Evolutionary conservation across 2,797 vertebrate genomes (phyloP).

Genomic region (Cirrhinus mrigala): DNA sequence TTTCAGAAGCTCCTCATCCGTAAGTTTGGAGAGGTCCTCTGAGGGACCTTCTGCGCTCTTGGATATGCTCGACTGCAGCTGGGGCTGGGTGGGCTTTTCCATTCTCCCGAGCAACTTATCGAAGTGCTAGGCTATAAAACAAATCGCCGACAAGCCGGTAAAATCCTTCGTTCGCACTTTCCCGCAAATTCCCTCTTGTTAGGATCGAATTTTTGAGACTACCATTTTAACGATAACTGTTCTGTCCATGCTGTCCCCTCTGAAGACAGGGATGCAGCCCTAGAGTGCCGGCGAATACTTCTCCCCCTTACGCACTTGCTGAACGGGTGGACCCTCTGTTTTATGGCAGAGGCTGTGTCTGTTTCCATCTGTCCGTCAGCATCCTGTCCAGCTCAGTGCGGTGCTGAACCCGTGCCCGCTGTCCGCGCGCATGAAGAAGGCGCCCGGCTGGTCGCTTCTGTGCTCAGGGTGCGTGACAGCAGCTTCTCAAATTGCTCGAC

Average conservation of each 20-base stretch:
- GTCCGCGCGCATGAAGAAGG: slow-evolving; percentile 47
- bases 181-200: slow-evolving; percentile 43
- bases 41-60: slow-evolving; percentile 77
- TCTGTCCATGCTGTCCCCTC: slow-evolving; percentile 49
- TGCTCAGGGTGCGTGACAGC: slow-evolving; percentile 60
- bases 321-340: slow-evolving; percentile 51
- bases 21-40: slow-evolving; percentile 90
- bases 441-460: slow-evolving; percentile 61
- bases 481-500: slow-evolving; percentile 46
- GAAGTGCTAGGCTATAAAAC: slow-evolving; percentile 45
- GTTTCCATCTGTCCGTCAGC: slow-evolving; percentile 62
- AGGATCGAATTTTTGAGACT: slow-evolving; percentile 47
- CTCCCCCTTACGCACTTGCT: slow-evolving; percentile 56
- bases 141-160: slow-evolving; percentile 49
- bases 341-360: slow-evolving; percentile 58
- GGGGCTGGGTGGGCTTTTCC: slow-evolving; percentile 72
- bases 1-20: slow-evolving; percentile 91
- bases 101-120: slow-evolving; percentile 65
- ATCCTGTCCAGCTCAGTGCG: slow-evolving; percentile 61
- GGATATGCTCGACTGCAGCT: slow-evolving; percentile 71
- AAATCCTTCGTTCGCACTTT: slow-evolving; percentile 44
- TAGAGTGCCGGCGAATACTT: slow-evolving; percentile 39
- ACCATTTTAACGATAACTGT: slow-evolving; percentile 46
- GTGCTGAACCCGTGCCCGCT: slow-evolving; percentile 38
- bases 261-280: slow-evolving; percentile 37